Evolutionary conservation across 2,888 invertebrate genomes (phyloP), one percentile per base, ranked within the genome.

Genomic region (Metopia argyrocephala): DNA sequence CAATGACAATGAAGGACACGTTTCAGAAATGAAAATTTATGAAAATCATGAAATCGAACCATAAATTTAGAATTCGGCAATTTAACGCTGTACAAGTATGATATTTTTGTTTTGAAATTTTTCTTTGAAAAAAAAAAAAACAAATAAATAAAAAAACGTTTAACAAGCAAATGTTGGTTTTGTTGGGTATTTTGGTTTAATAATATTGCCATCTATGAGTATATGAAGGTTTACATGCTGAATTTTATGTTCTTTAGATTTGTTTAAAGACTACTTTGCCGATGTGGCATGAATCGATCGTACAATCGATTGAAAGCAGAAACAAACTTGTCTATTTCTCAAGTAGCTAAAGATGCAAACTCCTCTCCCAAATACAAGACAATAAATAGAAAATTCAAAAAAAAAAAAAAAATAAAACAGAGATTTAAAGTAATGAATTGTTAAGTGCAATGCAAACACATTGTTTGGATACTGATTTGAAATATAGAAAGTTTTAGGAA

Each of bases 1-100:
- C 83, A 83, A 83, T 84, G 83, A 82, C 79, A 82, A 83, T 84
- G 83, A 83, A 84, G 84, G 83, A 84, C 85, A 86, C 86, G 86
- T 85, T 85, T 85, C 83, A 82, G 85, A 86, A 85, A 85, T 87
- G 86, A 86, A 86, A 87, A 87, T 87, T 87, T 87, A 87, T 87
- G 87, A 87, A 87, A 87, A 86, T 86, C 86, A 86, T 86, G 84
- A 85, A 85, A 81, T 84, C 85, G 85, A 85, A 86, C 86, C 85
- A 87, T 87, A 87, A 87, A 87, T 87, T 86, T 85, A 64, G 83
- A 84, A 86, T 85, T 86, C 85, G 84, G 86, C 85, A 84, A 86
- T 85, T 85, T 85, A 83, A 83, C 83, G 83, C 83, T 85, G 84
- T 70, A 59, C 15, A 38, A 38, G 15, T 12, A 38, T 76, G 64